These are phyloP conservation scores for Chrysolina haemoptera DNA, from an alignment of 2,888 invertebrate genomes.

Conservation along the genomic window DNA sequence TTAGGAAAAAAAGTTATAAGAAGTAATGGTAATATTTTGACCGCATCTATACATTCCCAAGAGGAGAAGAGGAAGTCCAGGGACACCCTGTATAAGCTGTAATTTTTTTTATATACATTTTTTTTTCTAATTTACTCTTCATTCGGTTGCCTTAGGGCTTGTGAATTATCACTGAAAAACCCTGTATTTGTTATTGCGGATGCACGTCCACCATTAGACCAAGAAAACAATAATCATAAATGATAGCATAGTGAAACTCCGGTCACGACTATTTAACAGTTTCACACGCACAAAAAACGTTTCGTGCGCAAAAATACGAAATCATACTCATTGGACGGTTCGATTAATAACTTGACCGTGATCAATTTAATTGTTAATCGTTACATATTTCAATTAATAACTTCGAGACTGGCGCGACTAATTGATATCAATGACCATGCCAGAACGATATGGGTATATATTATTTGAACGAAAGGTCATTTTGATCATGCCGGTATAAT, in stretches of 20 bases:
- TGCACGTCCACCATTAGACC: not conserved
- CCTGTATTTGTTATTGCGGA: not conserved
- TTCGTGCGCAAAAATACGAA: conserved; percentile 22
- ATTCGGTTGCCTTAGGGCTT: not conserved
- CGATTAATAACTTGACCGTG: conserved; percentile 25
- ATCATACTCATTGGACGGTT: conserved; percentile 15
- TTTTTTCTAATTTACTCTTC: too few species aligned
- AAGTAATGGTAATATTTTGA: too few species aligned
- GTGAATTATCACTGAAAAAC: not conserved
- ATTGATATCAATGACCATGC: conserved; percentile 28
- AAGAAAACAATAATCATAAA: not conserved
- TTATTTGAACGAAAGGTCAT: conserved; percentile 12
- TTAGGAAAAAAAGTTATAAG: too few species aligned
- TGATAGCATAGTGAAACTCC: not conserved
- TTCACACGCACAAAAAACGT: conserved; percentile 14
- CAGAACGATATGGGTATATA: conserved; percentile 11
- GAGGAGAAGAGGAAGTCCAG: too few species aligned
- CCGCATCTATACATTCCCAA: too few species aligned
- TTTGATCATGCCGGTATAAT: conserved; percentile 10
- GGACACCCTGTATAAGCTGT: too few species aligned
- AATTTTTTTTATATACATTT: too few species aligned
- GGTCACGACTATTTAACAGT: conserved; percentile 8
- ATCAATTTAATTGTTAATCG: conserved; percentile 17
- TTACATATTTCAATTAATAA: conserved; percentile 26
- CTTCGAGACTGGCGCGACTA: conserved; percentile 20